A percentile compares a stretch with the other conserved stretches of the same genome.
These are phyloP conservation scores for Ameiurus melas DNA, from an alignment of 2,113 vertebrate species.

Conservation along the genomic window DNA sequence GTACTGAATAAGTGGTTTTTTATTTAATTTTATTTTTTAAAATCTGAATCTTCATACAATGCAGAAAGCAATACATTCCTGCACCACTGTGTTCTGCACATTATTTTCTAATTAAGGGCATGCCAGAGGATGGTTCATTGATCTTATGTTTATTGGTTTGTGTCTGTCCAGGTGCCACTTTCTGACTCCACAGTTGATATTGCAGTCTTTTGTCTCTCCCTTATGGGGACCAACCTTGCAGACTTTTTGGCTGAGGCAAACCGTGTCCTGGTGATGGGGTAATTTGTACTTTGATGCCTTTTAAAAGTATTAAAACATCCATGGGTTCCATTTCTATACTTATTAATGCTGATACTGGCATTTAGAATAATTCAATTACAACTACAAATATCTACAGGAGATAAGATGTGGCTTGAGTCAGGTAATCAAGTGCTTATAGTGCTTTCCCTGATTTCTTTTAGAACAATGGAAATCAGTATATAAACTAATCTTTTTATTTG, in stretches of 20 bases:
- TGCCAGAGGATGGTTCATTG: neutral
- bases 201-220: conserved; percentile 89
- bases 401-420: neutral
- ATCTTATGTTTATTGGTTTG: neutral
- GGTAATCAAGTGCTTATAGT: neutral
- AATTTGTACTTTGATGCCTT: conserved; percentile 31
- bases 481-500: neutral
- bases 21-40: neutral
- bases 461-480: neutral
- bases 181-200: conserved; percentile 78
- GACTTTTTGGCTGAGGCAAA: conserved; percentile 91
- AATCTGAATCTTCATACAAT: neutral
- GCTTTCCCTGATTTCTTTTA: neutral
- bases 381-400: neutral
- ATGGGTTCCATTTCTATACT: neutral
- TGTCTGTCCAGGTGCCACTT: conserved; percentile 81
- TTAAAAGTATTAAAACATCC: neutral
- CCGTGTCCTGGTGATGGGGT: conserved; percentile 86
- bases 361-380: neutral
- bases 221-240: conserved; percentile 92
- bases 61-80: neutral
- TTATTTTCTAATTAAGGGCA: neutral
- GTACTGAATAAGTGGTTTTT: neutral
- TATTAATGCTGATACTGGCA: neutral
- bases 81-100: neutral